These are phyloP conservation scores for Eunapius fragilis DNA, from an alignment of 37 sponge, comb jelly and placozoan genomes.

Conservation along the genomic window DNA sequence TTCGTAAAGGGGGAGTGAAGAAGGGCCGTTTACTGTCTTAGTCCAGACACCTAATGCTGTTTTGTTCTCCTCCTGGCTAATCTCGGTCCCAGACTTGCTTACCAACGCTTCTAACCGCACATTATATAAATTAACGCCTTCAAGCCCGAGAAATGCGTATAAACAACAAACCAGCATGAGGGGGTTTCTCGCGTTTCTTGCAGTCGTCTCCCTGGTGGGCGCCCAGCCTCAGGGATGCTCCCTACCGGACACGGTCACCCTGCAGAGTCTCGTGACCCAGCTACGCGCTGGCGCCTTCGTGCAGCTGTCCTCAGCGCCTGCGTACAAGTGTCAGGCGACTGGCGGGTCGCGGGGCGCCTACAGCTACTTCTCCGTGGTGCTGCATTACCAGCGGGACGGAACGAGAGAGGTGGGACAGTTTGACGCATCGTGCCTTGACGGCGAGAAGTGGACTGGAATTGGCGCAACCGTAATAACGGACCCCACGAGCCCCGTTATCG, in stretches of 20 bases:
- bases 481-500: not conserved
- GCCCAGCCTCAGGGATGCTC: not conserved
- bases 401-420: not conserved
- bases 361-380: not conserved
- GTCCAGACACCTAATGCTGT: no score
- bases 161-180: not conserved
- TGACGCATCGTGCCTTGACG: not conserved
- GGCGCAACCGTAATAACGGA: not conserved
- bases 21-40: no score
- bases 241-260: not conserved
- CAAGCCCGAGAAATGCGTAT: not conserved
- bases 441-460: not conserved
- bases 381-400: not conserved
- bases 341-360: not conserved
- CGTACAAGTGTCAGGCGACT: not conserved
- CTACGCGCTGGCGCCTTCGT: not conserved
- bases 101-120: not conserved
- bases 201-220: not conserved
- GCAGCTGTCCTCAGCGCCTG: not conserved
- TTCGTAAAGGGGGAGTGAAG: no score
- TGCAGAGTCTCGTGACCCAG: not conserved
- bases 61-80: no score
- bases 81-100: no score
- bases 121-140: not conserved
- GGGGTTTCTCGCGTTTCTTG: not conserved